phyloP scores from a whole-genome alignment of 1,140 invertebrate genomes.

The Wasmannia auropunctata region DNA sequence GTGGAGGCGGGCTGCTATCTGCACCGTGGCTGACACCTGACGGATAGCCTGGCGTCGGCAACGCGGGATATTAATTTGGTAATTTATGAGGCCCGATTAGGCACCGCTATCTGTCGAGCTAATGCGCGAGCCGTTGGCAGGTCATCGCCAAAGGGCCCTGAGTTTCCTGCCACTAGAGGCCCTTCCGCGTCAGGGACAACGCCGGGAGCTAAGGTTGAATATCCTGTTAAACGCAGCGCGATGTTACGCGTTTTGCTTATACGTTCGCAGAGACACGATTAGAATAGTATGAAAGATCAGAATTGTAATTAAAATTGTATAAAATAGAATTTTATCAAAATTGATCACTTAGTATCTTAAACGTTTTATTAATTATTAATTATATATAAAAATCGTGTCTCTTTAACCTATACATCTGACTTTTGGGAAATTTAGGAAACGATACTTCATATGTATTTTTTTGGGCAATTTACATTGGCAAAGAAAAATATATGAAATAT shows the following conservation, averaged over 20 bases:
- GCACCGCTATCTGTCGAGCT: conserved; percentile 82
- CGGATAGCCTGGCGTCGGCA: conserved; percentile 81
- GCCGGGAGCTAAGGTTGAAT: conserved; percentile 51
- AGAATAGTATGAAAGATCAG: neutral
- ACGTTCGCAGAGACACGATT: neutral
- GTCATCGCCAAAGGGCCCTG: conserved; percentile 78
- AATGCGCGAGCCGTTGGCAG: conserved; percentile 83
- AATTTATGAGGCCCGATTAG: conserved; percentile 85
- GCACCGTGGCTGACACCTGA: conserved; percentile 82
- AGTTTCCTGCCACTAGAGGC: conserved; percentile 70
- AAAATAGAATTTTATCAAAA: neutral
- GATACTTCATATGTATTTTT: neutral
- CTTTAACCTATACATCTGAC: neutral
- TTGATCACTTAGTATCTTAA: neutral
- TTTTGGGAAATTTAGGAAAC: neutral
- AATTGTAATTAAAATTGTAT: neutral
- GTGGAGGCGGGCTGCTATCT: conserved; percentile 79
- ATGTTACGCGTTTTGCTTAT: conserved; percentile 28
- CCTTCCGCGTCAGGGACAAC: conserved; percentile 63
- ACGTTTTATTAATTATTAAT: neutral
- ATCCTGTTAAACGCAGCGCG: conserved; percentile 26
- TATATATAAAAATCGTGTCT: neutral
- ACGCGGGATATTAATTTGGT: conserved; percentile 85
- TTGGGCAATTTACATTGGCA: neutral
- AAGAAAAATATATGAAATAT: no score